Base-by-base conservation (phyloP, 37 sponge, comb jelly and placozoan genomes). In the Cladorhizidae sp. region DNA sequence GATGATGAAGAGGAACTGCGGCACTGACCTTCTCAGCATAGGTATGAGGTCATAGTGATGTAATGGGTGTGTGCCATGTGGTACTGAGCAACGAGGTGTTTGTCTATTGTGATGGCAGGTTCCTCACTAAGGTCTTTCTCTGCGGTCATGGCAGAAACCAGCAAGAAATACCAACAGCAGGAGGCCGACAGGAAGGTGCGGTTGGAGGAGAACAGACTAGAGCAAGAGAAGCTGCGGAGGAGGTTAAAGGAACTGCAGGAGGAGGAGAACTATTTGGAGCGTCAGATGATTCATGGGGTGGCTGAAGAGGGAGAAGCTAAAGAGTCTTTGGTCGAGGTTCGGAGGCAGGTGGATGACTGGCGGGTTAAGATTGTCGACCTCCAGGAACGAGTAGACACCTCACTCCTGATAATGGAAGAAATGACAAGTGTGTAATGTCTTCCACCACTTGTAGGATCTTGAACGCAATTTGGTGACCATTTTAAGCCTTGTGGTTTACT, bases 381-480 rank as follows among this genome's bases (percentile, higher is more conserved):
- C 20, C 25, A 62, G 62, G 0, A 45, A 6, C 61, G 72, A 2
- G 70, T 73, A 8, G 62, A 78, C 14, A 72, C 79, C 57, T 77
- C 79, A 31, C 73, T 85, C 36, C 6, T 61, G 31, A 59, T 85
- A 23, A 73, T 85, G 61, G 25, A 41, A 0, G 33, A 59, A 15
- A 78, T 85, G 79, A 29, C 32, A 70, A 55, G 86, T 85, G n/a
- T 25, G n/a, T n/a, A n/a, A n/a, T n/a, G n/a, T n/a, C n/a, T n/a
- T n/a, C n/a, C n/a, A n/a, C n/a, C n/a, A n/a, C n/a, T n/a, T n/a
- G n/a, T n/a, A n/a, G n/a, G n/a, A n/a, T n/a, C n/a, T n/a, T n/a
- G n/a, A n/a, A n/a, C n/a, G n/a, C n/a, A n/a, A n/a, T n/a, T n/a
- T n/a, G n/a, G n/a, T n/a, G n/a, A n/a, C n/a, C n/a, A n/a, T n/a